Conservation (phyloP, 2,113 vertebrate genomes). For the Ceyx margarethae region DNA sequence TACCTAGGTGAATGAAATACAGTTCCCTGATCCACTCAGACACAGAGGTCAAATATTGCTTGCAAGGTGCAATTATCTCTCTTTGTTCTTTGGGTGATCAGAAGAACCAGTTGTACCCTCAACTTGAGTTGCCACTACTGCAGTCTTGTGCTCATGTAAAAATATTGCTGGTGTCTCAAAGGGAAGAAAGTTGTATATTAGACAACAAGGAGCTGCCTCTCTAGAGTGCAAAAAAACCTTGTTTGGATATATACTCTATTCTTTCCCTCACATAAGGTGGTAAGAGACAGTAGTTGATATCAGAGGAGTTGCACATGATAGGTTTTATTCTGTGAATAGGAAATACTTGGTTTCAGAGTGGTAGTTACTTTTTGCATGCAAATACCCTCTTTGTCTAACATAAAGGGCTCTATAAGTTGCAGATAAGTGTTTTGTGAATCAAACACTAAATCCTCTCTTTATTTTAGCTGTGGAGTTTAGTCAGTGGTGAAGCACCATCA, state of each 20-base stretch:
- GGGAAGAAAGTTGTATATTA: background rate
- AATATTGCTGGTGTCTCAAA: background rate
- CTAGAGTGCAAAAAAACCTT: background rate
- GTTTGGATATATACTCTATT: background rate
- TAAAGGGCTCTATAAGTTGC: slow-evolving; percentile 30
- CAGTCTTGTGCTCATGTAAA: background rate
- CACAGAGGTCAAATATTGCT: background rate
- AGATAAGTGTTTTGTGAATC: slow-evolving; percentile 10
- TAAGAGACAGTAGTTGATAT: background rate
- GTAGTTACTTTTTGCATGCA: slow-evolving; percentile 53
- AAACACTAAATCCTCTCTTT: background rate
- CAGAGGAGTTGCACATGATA: slow-evolving; percentile 21
- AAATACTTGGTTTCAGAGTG: slow-evolving; percentile 34
- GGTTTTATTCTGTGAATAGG: slow-evolving; percentile 39
- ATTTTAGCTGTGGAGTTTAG: slow-evolving; percentile 18
- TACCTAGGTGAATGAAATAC: background rate
- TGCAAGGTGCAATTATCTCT: background rate
- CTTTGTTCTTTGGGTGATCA: background rate
- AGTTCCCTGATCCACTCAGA: background rate
- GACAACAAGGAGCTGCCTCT: background rate
- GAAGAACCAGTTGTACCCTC: background rate
- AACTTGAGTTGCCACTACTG: background rate
- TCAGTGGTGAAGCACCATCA: background rate
- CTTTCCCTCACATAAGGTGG: background rate
- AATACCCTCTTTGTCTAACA: slow-evolving; percentile 48